Conservation (phyloP, 2,888 invertebrate genomes). For the Steinernema scapterisci region DNA sequence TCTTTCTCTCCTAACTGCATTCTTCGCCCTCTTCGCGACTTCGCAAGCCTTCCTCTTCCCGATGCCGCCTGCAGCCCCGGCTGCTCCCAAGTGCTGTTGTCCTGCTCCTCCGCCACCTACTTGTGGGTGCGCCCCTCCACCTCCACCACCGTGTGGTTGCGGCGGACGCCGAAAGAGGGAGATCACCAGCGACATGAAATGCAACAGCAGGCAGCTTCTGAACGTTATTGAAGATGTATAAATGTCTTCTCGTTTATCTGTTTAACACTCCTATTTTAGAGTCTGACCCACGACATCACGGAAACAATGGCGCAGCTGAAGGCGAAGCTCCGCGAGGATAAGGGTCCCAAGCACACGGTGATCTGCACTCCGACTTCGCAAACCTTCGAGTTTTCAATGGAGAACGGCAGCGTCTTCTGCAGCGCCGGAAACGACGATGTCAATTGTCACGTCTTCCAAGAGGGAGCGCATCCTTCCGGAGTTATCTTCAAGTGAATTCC, state of each 20-base stretch:
- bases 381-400: neutral
- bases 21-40: neutral
- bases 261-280: neutral
- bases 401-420: neutral
- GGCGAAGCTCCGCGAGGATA: neutral
- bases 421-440: neutral
- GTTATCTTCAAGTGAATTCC: neutral
- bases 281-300: neutral
- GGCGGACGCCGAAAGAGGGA: neutral
- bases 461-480: neutral
- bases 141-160: neutral
- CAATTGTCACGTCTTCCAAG: neutral
- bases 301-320: neutral
- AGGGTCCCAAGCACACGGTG: neutral
- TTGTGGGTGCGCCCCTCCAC: neutral
- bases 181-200: neutral
- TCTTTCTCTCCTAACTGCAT: neutral
- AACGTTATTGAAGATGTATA: neutral
- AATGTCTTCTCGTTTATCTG: neutral
- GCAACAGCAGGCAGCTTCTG: neutral
- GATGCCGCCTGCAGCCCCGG: neutral
- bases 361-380: neutral
- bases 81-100: neutral
- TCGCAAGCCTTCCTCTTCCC: neutral
- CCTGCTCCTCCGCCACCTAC: neutral